Base-by-base conservation (phyloP, 2,113 vertebrate genomes). In the Cichladusa arquata region DNA sequence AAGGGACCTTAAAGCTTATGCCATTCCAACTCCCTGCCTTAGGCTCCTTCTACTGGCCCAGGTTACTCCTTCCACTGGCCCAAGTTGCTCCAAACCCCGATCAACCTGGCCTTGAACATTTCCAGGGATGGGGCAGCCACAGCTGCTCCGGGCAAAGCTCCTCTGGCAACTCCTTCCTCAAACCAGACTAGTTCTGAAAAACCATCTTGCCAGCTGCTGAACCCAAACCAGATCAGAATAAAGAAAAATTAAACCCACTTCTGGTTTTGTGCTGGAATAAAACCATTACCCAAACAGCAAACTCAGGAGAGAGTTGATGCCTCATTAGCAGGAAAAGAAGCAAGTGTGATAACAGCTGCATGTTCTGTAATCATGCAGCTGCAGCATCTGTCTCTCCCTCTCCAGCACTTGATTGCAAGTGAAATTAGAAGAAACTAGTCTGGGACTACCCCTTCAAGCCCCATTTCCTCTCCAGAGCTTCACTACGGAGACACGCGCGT, bases 271-370 rank as follows among this genome's bases (percentile, higher is more conserved):
- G 62, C 79, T 80, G 54, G 67, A 62, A 79, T 19, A 82, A 82
- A 91, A 61, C 58, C 67, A 38, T 70, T 65, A 69, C 81, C 84
- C 89, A 85, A 84, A 91, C 62, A 95, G 78, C 66, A 95, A 80
- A 95, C 61, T 76, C 91, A 66, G 84, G 42, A 90, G 87, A 95
- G 91, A 96, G 78, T 20, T 93, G 87, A 81, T 77, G 93, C 78
- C 94, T 96, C 96, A 91, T 96, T 95, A 95, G 84, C 5, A 83
- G 81, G 84, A 92, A 81, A 90, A 94, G 42, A 79, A 91, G 91
- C 91, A 93, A 95, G 85, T 88, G 93, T 85, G 87, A 50, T 88
- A 96, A 97, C 95, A 96, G 94, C 95, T 97, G 95, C 95, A 91
- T 65, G 4, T 82, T 65, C 94, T 87, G 91, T 92, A 95, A 95